phyloP scores from a whole-genome alignment of 2,797 vertebrate genomes.

The Manis javanica region DNA sequence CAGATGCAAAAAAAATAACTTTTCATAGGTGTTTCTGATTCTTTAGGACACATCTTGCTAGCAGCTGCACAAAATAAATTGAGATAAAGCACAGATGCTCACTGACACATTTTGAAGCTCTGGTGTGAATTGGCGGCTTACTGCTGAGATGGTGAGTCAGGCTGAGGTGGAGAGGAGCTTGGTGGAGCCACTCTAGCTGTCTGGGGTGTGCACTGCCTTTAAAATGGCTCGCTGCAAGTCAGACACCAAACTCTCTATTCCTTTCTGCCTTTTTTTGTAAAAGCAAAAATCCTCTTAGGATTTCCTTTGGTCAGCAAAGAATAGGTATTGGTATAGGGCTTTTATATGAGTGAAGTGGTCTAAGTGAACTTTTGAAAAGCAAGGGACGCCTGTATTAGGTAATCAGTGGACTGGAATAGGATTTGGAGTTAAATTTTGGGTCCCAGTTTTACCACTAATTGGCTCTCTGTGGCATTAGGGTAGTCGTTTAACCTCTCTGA shows the following conservation, averaged over 20 bases:
- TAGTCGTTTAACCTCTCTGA: constrained; percentile 32
- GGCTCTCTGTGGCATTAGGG: neutral
- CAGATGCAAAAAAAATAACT: neutral
- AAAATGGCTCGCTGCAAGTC: neutral
- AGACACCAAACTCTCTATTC: neutral
- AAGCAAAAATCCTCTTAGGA: neutral
- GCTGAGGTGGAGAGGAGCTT: too few relatives aligned
- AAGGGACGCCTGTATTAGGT: neutral
- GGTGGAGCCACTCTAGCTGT: too few relatives aligned
- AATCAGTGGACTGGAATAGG: neutral
- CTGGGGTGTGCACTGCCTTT: neutral
- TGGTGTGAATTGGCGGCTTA: neutral
- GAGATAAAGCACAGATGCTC: neutral
- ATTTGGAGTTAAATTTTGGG: neutral
- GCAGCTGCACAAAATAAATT: neutral
- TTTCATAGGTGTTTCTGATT: neutral
- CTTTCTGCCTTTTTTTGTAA: neutral
- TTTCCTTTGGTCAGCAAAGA: neutral
- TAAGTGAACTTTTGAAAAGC: neutral
- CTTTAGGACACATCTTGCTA: neutral
- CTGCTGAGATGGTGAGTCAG: neutral
- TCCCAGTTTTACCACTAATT: constrained; percentile 8
- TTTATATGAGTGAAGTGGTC: neutral
- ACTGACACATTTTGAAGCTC: neutral
- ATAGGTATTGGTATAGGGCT: neutral